Conservation (phyloP, 2,113 vertebrate genomes). For the Limanda limanda region DNA sequence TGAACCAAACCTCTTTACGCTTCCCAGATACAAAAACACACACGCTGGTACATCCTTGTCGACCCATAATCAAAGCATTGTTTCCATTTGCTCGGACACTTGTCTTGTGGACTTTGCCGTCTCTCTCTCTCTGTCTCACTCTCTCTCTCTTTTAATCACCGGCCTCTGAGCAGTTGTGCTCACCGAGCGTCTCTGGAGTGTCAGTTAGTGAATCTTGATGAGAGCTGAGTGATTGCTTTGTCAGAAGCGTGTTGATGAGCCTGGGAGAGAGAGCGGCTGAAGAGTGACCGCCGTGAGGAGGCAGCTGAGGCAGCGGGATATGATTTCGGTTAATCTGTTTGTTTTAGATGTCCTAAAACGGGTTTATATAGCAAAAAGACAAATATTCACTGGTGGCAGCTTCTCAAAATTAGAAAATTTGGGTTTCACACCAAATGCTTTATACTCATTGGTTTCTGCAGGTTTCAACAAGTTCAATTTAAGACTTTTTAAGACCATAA, state of each 20-base stretch:
- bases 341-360: too few relatives aligned
- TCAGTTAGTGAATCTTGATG: constrained; percentile 33
- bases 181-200: constrained; percentile 38
- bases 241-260: constrained; percentile 45
- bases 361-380: too few relatives aligned
- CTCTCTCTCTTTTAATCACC: constrained; percentile 42
- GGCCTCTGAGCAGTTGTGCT: constrained; percentile 27
- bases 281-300: constrained; percentile 5
- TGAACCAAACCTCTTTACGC: not conserved
- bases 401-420: not conserved
- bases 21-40: constrained; percentile 6
- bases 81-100: constrained; percentile 5
- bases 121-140: not conserved
- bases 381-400: not conserved
- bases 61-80: constrained; percentile 13
- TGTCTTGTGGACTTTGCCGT: not conserved
- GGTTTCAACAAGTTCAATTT: too few relatives aligned
- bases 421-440: too few relatives aligned
- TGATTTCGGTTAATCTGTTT: not conserved
- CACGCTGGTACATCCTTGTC: not conserved
- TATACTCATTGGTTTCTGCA: too few relatives aligned
- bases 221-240: constrained; percentile 50
- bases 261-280: constrained; percentile 6
- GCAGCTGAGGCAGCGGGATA: not conserved
- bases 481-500: too few relatives aligned